Percentiles rank a stretch among this genome's conserved stretches.
Conservation (phyloP, 2,113 vertebrate genomes). For the Myotis yumanensis region DNA sequence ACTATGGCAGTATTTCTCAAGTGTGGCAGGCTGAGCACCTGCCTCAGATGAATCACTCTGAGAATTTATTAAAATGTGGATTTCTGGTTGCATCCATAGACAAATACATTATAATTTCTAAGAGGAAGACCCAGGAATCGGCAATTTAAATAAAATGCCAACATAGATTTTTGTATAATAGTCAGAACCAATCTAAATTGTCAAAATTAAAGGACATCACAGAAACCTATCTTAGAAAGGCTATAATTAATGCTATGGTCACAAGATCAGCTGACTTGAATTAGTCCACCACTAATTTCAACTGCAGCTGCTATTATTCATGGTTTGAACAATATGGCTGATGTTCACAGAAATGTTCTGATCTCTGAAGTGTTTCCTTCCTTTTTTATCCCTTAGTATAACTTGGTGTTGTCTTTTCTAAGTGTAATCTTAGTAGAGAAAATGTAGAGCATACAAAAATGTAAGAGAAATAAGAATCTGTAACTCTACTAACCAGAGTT, state of each 20-base stretch:
- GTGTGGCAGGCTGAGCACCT: background rate
- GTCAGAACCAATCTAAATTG: background rate
- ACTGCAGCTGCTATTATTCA: background rate
- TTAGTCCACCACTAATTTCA: background rate
- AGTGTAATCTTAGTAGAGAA: conserved; percentile 7
- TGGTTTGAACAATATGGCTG: background rate
- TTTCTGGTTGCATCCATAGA: background rate
- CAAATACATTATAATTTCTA: background rate
- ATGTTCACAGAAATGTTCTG: conserved; percentile 15
- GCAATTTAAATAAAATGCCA: conserved; percentile 14
- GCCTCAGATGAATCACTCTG: background rate
- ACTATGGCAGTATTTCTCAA: background rate
- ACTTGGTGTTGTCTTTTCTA: background rate
- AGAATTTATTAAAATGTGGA: background rate
- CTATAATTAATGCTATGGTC: background rate
- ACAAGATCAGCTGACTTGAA: background rate
- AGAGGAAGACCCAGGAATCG: background rate
- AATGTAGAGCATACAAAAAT: background rate
- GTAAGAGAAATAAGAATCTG: conserved; percentile 8
- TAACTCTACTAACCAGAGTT: background rate
- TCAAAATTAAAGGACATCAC: conserved; percentile 24
- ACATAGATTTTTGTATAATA: background rate
- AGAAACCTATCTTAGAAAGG: conserved; percentile 45
- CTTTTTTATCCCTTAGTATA: conserved; percentile 28
- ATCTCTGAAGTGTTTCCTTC: background rate